phyloP scores from a whole-genome alignment of 2,888 invertebrate species.

The Volucella inflata region DNA sequence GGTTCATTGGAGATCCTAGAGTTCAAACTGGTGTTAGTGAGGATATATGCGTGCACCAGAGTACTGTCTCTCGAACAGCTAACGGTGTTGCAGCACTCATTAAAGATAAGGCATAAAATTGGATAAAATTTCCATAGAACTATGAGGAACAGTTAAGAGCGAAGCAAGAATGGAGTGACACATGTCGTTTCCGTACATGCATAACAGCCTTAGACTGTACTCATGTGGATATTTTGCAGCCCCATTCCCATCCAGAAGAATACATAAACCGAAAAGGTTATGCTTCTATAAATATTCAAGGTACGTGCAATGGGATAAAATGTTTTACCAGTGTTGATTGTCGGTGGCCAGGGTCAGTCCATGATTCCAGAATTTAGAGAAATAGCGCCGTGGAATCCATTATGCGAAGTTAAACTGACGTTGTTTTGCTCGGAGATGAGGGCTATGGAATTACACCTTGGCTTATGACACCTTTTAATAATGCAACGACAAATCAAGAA shows the following conservation, averaged over 20 bases:
- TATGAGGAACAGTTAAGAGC: no score
- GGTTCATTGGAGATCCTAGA: not conserved
- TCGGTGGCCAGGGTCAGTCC: no score
- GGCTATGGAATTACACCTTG: no score
- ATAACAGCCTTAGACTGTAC: not conserved
- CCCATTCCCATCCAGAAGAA: not conserved
- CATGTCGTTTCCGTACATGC: not conserved
- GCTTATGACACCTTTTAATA: no score
- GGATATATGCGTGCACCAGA: not conserved
- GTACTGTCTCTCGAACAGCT: not conserved
- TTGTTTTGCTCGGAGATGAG: no score
- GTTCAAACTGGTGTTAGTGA: not conserved
- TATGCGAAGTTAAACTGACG: no score
- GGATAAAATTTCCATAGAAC: not conserved
- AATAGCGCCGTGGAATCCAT: no score
- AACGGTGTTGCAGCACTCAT: not conserved
- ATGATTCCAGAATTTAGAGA: no score
- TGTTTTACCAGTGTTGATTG: not conserved
- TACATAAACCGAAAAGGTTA: not conserved
- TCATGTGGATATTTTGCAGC: not conserved
- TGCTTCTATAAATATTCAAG: not conserved
- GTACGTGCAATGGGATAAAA: not conserved
- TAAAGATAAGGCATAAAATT: no score
- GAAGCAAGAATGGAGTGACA: not conserved
- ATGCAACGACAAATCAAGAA: no score